Evolutionary conservation across 2,888 invertebrate genomes (phyloP), one percentile per base, ranked within the genome.

Genomic region (Sarcophaga caerulescens): DNA sequence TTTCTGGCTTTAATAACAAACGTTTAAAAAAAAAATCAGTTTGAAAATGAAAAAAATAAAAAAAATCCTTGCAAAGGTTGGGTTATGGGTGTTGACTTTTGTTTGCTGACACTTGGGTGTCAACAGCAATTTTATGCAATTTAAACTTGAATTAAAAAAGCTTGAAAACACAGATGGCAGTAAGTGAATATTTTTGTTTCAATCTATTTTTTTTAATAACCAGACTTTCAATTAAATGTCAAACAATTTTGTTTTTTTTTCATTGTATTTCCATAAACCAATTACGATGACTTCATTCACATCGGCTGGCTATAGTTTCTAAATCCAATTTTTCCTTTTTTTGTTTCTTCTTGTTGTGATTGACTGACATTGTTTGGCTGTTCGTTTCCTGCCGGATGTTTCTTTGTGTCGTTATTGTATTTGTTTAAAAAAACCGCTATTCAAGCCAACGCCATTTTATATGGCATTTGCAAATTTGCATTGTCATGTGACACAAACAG

Each of bases 91-190:
- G n/a, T 8, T 10, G 19, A 73, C 19, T 47, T 35, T 35, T 35
- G 52, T 62, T 71, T 60, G 66, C 47, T 85, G 83, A 74, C 75
- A 85, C 47, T 73, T 70, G 73, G 70, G 68, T 73, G 82, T 73
- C 82, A 71, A 59, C 68, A 71, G 57, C 66, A 85, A 82, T 75
- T 82, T 82, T 68, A 66, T 17, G 71, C 70, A 8, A 45, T 85
- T 82, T 62, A 62, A 81, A 68, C 45, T 78, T 69, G 6, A 60
- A 69, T 4, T 14, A 60, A 59, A 35, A 14, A 45, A 21, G 8
- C 11, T 19, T 11, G 12, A 69, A 47, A 44, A 14, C 10, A 17
- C 19, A 69, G 19, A 12, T 8, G n/a, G 14, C 0, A 4, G n/a
- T 0, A 21, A 69, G 14, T 0, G 68, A 57, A 57, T 10, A 69